phyloP scores from a whole-genome alignment of 2,888 invertebrate species.

The Polymixis lichenea region DNA sequence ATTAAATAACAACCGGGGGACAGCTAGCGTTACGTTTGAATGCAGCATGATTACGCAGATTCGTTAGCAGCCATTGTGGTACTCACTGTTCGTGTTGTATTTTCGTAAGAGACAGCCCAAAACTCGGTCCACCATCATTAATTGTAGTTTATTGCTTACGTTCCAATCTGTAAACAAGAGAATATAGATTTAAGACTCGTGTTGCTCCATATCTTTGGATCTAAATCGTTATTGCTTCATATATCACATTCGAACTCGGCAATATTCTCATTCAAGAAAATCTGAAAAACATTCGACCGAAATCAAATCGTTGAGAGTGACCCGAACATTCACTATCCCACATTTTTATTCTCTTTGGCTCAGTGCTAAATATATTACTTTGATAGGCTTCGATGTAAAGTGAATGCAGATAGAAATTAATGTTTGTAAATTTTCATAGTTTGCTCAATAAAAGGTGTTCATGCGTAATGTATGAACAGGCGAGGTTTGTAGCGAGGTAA shows the following conservation, averaged over 20 bases:
- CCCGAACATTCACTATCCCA: not conserved
- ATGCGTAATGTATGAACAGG: conserved; percentile 29
- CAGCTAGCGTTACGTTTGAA: conserved; percentile 53
- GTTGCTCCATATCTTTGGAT: conserved; percentile 8
- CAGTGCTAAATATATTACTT: conserved; percentile 27
- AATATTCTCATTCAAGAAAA: conserved; percentile 21
- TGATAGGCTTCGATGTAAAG: conserved; percentile 22
- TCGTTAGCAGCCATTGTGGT: conserved; percentile 63
- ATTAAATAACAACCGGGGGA: conserved; percentile 60
- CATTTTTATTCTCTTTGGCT: conserved; percentile 28
- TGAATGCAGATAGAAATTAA: conserved; percentile 31
- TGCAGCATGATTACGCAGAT: conserved; percentile 54
- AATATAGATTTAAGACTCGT: conserved; percentile 41
- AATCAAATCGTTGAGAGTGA: conserved; percentile 19
- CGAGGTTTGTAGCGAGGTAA: conserved; percentile 1
- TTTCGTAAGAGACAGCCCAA: conserved; percentile 76
- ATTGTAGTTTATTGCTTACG: conserved; percentile 75
- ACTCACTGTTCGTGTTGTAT: conserved; percentile 79
- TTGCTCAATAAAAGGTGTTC: conserved; percentile 24
- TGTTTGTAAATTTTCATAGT: conserved; percentile 29
- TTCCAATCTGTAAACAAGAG: conserved; percentile 78
- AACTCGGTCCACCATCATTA: conserved; percentile 80
- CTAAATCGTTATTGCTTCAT: conserved; percentile 35
- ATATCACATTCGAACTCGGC: conserved; percentile 9
- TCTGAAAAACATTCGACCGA: conserved; percentile 22